Base-by-base conservation (phyloP, 2,888 invertebrate genomes). In the Athalia circularis region DNA sequence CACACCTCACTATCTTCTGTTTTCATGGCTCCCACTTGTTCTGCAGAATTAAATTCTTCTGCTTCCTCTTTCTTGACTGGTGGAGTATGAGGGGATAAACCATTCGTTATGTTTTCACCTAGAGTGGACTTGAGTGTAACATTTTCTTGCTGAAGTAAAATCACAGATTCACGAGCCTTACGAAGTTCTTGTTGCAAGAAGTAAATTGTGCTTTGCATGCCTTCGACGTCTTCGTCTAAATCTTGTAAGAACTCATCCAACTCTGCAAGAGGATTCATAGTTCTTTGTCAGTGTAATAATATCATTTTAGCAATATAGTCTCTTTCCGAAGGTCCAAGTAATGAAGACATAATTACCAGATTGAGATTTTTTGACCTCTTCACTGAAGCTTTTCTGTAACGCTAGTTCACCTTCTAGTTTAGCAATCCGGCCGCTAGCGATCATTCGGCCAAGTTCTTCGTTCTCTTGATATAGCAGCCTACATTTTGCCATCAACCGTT, bases 401-500 rank as follows among this genome's bases (percentile, higher is more conserved):
- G 98, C 97, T 81, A 99, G 92, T 91, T 99, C 99, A 80, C 97
- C 97, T 91, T 99, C 99, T 80, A 99, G 92, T 90, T 98, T 98
- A 48, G 99, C 98, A 89, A 98, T 94, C 84, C 98, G 93, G 1
- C 99, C 99, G 84, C 97, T 97, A 5, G 98, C 96, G 65, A 98
- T 98, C 93, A 97, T 96, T 88, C 97, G 96, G 9, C 99, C 99
- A 29, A 99, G 92, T 88, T 99, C 99, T 90, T 99, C 99, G 91
- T 99, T 99, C 91, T 99, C 99, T 91, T 98, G 98, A 88, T 98
- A 96, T 67, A 99, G 91, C 83, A 98, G 92, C 81, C 98, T 94
- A 90, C 99, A 99, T 90, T 98, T 98, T 8, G 98, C 98, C 99
- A 99, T 99, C 83, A 99, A 92, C 83, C 98, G 94, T 91, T 99